phyloP scores from a whole-genome alignment of 2,888 invertebrate genomes.

The Ectemnius continuus region DNA sequence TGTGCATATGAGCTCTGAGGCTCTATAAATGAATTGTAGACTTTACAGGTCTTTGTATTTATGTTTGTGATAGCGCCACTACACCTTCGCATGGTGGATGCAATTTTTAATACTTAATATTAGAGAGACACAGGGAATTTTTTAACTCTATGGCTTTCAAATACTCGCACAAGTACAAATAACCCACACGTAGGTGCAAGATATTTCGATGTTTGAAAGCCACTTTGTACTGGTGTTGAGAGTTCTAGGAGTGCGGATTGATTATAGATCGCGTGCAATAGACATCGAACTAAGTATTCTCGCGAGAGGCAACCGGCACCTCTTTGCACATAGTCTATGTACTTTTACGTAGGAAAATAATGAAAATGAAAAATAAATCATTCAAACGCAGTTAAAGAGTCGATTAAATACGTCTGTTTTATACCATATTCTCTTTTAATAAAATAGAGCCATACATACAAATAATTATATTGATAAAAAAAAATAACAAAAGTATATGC shows the following conservation, averaged over 20 bases:
- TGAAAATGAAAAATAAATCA: constrained; percentile 10
- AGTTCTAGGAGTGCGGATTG: not conserved
- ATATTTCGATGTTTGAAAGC: constrained; percentile 2
- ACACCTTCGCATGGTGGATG: constrained; percentile 2
- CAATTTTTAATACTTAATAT: constrained; percentile 6
- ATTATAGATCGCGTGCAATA: constrained; percentile 2
- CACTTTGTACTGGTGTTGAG: constrained; percentile 8
- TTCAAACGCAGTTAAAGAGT: not conserved
- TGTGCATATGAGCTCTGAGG: too few relatives aligned
- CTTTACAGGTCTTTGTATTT: constrained; percentile 20
- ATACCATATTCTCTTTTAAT: too few relatives aligned
- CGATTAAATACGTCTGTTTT: too few relatives aligned
- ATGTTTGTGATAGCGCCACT: constrained; percentile 6
- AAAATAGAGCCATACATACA: not conserved
- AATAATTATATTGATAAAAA: not conserved
- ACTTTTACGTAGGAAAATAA: not conserved
- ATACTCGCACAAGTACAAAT: constrained; percentile 17
- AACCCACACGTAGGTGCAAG: constrained; percentile 6
- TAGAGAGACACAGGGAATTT: not conserved
- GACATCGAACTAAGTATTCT: constrained; percentile 4
- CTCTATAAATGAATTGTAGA: constrained; percentile 1
- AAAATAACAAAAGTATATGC: not conserved
- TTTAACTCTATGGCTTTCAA: constrained; percentile 10
- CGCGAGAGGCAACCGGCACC: not conserved
- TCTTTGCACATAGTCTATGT: constrained; percentile 4